A percentile compares a stretch with the other conserved stretches of the same genome.
Conservation (phyloP, 2,113 vertebrate genomes). For the Arenaria interpres region DNA sequence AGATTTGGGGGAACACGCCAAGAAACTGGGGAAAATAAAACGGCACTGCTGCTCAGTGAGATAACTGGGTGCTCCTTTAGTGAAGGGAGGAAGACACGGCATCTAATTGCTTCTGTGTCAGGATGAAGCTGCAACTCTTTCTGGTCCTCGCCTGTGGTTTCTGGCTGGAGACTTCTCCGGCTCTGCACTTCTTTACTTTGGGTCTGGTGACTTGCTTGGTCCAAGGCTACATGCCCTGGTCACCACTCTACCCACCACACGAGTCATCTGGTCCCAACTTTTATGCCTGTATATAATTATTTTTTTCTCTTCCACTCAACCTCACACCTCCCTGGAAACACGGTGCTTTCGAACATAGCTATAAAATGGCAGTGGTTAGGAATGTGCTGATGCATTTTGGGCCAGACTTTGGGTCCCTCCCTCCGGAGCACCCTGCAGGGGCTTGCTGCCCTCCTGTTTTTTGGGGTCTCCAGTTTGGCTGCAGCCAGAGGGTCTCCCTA, state of each 20-base stretch:
- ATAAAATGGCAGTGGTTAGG: not conserved
- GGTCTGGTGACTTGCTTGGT: not conserved
- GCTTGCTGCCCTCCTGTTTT: not conserved
- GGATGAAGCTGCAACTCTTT: not conserved
- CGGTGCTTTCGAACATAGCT: not conserved
- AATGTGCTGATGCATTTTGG: not conserved
- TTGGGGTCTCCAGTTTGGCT: not conserved
- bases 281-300: not conserved
- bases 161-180: not conserved
- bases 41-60: not conserved
- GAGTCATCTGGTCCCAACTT: not conserved
- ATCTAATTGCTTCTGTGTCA: not conserved
- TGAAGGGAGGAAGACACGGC: not conserved
- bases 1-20: not conserved
- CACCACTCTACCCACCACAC: not conserved
- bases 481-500: not conserved
- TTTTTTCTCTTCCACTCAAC: not conserved
- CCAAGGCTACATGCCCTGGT: not conserved
- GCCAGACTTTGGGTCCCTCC: not conserved
- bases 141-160: not conserved
- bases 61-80: not conserved
- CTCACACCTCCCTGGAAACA: rapidly evolving
- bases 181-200: not conserved
- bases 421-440: rapidly evolving
- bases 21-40: not conserved